Base-by-base conservation (phyloP, 1,140 invertebrate species). In the Conus betulinus region DNA sequence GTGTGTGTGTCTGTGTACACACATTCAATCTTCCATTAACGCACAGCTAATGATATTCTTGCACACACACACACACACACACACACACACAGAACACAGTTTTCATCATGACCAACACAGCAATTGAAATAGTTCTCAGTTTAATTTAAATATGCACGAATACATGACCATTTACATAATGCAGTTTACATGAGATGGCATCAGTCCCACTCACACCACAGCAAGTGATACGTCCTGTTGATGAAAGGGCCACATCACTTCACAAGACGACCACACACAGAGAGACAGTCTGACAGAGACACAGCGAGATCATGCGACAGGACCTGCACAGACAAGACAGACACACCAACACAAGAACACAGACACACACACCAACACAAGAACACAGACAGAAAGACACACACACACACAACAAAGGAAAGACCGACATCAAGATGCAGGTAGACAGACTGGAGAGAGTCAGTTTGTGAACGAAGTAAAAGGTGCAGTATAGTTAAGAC, bases 71-170 rank as follows among this genome's bases (percentile, higher is more conserved):
- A 20, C 52, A 55, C 39, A 53, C 17, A 53, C 52, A 83, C 81
- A 83, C 82, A 23, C 52, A n/a, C 17, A 10, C 82, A 82, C 52
- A 10, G 2, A 7, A 27, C 39, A 84, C 57, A 10, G 57, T n/a
- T 55, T n/a, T 17, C 39, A 84, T 55, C 82, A 84, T 57, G 27
- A 82, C 23, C 79, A 82, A 52, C 8, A 25, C 52, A 84, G 52
- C 53, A 15, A 7, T 23, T 3, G 4, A 55, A 55, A 27, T 60
- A 63, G 8, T 25, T 63, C 63, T 63, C 57, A 60, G 57, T 63
- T 67, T 67, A 84, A 63, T 84, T 63, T 67, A 25, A 84, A 63
- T 84, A 84, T 84, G 57, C 57, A 60, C 57, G 83, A 63, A 27
- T 67, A 63, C 63, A 27, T 39, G 57, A 27, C 13, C 55, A 84